These are phyloP conservation scores for Vespertilio murinus DNA, from an alignment of 2,797 vertebrate species.

Conservation along the genomic window DNA sequence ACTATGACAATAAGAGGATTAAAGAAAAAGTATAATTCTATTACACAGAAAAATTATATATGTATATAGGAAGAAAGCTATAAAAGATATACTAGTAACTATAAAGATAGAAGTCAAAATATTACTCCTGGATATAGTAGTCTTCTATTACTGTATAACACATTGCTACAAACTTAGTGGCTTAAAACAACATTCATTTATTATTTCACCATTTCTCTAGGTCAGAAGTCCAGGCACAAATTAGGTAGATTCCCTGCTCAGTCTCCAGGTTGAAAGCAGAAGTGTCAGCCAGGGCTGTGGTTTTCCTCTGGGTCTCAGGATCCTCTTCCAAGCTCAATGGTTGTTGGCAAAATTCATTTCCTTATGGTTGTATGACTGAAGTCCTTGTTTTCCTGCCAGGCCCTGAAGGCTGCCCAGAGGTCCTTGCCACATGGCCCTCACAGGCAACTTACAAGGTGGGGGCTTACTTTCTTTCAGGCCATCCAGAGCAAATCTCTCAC, in stretches of 20 bases:
- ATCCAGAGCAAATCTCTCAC: background rate
- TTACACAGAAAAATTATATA: background rate
- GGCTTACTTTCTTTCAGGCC: background rate
- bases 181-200: background rate
- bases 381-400: slow-evolving; percentile 29
- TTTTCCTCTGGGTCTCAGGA: background rate
- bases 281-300: background rate
- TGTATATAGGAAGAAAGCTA: background rate
- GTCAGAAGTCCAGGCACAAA: background rate
- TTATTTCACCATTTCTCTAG: background rate
- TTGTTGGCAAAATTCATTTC: slow-evolving; percentile 5
- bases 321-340: background rate
- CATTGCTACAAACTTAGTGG: background rate
- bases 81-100: background rate
- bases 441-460: background rate
- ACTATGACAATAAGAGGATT: background rate
- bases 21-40: background rate
- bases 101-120: background rate
- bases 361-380: background rate
- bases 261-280: background rate
- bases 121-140: background rate
- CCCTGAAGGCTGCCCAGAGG: background rate
- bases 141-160: background rate
- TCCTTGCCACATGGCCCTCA: background rate
- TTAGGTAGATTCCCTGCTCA: background rate